phyloP scores from a whole-genome alignment of 1,140 invertebrate genomes.

The Battus philenor region DNA sequence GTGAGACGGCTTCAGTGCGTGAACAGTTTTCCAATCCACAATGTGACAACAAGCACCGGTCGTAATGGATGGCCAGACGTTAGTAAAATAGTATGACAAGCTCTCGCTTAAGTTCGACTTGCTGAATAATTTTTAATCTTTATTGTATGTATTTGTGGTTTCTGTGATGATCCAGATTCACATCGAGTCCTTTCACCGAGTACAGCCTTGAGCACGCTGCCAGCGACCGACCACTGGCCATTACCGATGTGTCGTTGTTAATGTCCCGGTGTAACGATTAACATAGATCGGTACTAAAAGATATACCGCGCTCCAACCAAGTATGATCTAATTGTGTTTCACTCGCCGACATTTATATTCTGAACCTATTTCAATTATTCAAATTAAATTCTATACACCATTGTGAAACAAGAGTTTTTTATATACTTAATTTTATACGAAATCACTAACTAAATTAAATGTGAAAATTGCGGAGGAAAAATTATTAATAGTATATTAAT shows the following conservation, averaged over 20 bases:
- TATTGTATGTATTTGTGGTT: slow-evolving; percentile 2
- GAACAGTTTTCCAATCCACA: slow-evolving; percentile 10
- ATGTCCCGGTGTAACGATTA: slow-evolving; percentile 58
- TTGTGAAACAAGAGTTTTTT: too few species aligned
- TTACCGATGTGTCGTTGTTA: slow-evolving; percentile 62
- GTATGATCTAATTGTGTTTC: slow-evolving; percentile 31
- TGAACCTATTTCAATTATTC: slow-evolving; percentile 13
- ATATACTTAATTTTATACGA: too few species aligned
- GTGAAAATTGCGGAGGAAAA: too few species aligned
- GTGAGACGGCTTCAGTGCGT: not conserved
- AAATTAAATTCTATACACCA: slow-evolving; percentile 7
- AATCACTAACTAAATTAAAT: too few species aligned
- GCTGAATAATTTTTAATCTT: slow-evolving; percentile 2
- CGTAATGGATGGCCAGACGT: slow-evolving; percentile 1
- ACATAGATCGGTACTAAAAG: slow-evolving; percentile 59
- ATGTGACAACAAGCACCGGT: slow-evolving; percentile 11
- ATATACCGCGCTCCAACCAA: slow-evolving; percentile 39
- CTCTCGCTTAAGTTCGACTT: not conserved
- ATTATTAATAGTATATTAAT: too few species aligned
- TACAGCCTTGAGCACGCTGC: slow-evolving; percentile 50
- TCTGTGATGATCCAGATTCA: slow-evolving; percentile 67
- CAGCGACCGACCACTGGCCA: slow-evolving; percentile 49
- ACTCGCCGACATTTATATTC: slow-evolving; percentile 29
- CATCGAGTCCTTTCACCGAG: slow-evolving; percentile 57
- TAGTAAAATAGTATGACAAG: slow-evolving; percentile 1